Percentiles rank a stretch among this genome's conserved stretches.
Conservation (phyloP, 2,888 invertebrate species). For the Sceliomorpha sp. region DNA sequence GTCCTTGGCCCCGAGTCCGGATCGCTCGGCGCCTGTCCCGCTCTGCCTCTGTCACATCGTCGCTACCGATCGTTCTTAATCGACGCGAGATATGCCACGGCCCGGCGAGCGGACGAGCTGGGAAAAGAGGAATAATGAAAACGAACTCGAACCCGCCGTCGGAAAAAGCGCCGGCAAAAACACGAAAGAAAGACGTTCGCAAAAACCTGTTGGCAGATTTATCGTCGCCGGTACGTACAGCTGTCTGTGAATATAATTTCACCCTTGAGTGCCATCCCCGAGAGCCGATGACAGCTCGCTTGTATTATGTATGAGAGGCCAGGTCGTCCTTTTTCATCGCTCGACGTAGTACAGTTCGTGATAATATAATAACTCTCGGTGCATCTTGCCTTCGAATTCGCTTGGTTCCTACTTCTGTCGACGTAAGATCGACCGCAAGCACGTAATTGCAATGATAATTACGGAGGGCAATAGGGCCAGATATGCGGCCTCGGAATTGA, state of each 20-base stretch:
- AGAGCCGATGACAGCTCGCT: constrained; percentile 25
- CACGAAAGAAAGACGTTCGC: background rate
- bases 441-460: constrained; percentile 6
- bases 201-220: constrained; percentile 18
- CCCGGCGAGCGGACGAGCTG: background rate
- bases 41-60: too few species aligned
- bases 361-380: constrained; percentile 32
- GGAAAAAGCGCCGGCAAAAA: background rate
- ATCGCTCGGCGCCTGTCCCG: constrained; percentile 36
- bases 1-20: constrained; percentile 44
- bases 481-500: background rate
- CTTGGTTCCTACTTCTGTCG: constrained; percentile 3
- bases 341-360: constrained; percentile 23
- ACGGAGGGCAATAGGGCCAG: background rate
- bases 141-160: background rate
- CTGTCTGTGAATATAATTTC: constrained; percentile 27
- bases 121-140: constrained; percentile 12
- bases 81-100: too few species aligned
- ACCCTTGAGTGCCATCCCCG: constrained; percentile 23
- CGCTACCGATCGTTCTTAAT: constrained; percentile 20
- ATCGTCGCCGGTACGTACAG: constrained; percentile 15
- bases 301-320: constrained; percentile 35
- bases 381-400: constrained; percentile 3
- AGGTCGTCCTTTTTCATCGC: constrained; percentile 16
- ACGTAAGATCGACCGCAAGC: constrained; percentile 3